Conservation (phyloP, 2,113 vertebrate species). For the Cranoglanis bouderius region DNA sequence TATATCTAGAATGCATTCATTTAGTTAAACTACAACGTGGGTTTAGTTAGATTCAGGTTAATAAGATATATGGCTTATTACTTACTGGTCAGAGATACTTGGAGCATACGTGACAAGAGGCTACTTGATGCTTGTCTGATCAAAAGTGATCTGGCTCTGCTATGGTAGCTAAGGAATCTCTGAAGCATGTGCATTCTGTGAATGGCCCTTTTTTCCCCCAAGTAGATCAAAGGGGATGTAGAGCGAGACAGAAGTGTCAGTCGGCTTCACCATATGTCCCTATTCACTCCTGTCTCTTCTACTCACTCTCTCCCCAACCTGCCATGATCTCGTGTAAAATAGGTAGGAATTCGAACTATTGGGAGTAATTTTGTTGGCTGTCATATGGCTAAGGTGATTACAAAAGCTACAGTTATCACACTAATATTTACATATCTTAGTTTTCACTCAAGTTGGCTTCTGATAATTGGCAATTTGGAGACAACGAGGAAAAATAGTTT, state of each 20-base stretch:
- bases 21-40: constrained; percentile 10
- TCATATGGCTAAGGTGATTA: background rate
- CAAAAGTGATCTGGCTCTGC: background rate
- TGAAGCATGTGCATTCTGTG: constrained; percentile 15
- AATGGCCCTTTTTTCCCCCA: constrained; percentile 17
- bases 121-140: background rate
- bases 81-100: background rate
- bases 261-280: constrained; percentile 48
- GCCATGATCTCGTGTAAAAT: background rate
- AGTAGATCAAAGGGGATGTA: constrained; percentile 43
- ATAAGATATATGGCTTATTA: constrained; percentile 36
- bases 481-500: background rate
- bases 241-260: constrained; percentile 30
- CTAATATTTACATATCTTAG: background rate
- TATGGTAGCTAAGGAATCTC: background rate
- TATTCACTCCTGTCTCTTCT: background rate
- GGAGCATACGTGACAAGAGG: background rate
- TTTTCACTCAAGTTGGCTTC: background rate
- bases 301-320: background rate
- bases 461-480: background rate
- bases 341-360: background rate
- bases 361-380: background rate
- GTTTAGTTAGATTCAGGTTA: constrained; percentile 33
- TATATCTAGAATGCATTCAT: constrained; percentile 20
- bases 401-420: background rate